phyloP scores from a whole-genome alignment of 2,888 invertebrate species.

The Oligia fasciuncula region DNA sequence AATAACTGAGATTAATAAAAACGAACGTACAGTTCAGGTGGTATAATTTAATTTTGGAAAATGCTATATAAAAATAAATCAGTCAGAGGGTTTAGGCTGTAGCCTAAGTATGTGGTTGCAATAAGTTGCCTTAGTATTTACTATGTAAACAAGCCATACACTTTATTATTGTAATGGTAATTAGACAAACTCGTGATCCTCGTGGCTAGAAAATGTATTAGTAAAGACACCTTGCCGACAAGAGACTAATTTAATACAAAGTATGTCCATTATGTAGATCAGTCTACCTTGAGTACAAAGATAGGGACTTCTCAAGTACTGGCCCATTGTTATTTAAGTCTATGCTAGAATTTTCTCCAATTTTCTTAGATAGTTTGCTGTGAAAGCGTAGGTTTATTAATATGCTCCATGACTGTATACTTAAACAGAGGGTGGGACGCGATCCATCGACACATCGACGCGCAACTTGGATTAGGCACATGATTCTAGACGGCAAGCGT shows the following conservation, averaged over 20 bases:
- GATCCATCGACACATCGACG: too few species aligned
- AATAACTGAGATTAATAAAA: too few species aligned
- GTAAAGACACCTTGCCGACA: constrained; percentile 3
- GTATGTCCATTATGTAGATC: neutral
- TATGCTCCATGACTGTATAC: neutral
- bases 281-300: neutral
- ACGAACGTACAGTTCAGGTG: too few species aligned
- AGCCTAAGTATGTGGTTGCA: neutral
- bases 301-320: neutral
- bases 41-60: too few species aligned
- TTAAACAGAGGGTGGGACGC: too few species aligned
- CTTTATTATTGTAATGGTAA: constrained; percentile 22
- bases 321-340: neutral
- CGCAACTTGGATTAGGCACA: too few species aligned
- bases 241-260: neutral
- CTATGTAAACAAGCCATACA: neutral
- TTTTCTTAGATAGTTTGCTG: neutral
- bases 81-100: neutral
- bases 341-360: neutral
- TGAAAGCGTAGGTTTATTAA: neutral
- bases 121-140: neutral
- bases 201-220: constrained; percentile 13
- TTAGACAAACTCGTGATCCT: constrained; percentile 27
- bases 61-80: neutral
- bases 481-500: too few species aligned